phyloP scores from a whole-genome alignment of 1,140 invertebrate genomes.

The Achatina immaculata region DNA sequence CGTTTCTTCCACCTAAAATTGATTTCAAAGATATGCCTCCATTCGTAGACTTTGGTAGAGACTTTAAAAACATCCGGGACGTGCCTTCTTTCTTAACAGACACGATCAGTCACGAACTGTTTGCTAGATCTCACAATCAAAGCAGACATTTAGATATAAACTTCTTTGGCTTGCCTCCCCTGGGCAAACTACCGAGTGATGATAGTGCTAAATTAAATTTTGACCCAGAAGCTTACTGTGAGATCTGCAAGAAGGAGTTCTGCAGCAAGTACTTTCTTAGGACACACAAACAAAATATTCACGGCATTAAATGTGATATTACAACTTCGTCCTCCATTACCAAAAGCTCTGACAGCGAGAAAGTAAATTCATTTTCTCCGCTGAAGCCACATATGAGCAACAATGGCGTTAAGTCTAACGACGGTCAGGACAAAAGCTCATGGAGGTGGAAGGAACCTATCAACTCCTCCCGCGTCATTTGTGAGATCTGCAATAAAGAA shows the following conservation, averaged over 20 bases:
- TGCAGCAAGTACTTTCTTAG: conserved; percentile 73
- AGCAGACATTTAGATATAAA: conserved; percentile 36
- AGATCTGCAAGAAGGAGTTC: conserved; percentile 75
- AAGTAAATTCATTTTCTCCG: conserved; percentile 20
- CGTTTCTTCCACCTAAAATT: conserved; percentile 29
- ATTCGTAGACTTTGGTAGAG: conserved; percentile 35
- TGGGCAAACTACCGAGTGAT: conserved; percentile 60
- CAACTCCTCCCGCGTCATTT: conserved; percentile 87
- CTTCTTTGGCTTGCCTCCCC: conserved; percentile 37
- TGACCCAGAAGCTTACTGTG: conserved; percentile 93
- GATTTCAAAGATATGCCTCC: conserved; percentile 41
- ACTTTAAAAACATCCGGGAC: conserved; percentile 39
- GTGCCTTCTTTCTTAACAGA: conserved; percentile 41
- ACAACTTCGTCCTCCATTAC: neutral
- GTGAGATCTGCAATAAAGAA: conserved; percentile 99
- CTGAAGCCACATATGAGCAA: conserved; percentile 28
- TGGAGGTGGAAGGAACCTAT: conserved; percentile 67
- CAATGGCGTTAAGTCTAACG: conserved; percentile 40
- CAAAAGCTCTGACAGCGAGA: conserved; percentile 28
- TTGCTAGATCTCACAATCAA: conserved; percentile 32
- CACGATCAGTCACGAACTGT: conserved; percentile 40
- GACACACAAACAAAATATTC: conserved; percentile 68
- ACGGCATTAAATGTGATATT: conserved; percentile 60
- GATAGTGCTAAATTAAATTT: conserved; percentile 69
- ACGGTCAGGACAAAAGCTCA: conserved; percentile 49